phyloP scores from a whole-genome alignment of 2,113 vertebrate genomes.

The Sylvia atricapilla region DNA sequence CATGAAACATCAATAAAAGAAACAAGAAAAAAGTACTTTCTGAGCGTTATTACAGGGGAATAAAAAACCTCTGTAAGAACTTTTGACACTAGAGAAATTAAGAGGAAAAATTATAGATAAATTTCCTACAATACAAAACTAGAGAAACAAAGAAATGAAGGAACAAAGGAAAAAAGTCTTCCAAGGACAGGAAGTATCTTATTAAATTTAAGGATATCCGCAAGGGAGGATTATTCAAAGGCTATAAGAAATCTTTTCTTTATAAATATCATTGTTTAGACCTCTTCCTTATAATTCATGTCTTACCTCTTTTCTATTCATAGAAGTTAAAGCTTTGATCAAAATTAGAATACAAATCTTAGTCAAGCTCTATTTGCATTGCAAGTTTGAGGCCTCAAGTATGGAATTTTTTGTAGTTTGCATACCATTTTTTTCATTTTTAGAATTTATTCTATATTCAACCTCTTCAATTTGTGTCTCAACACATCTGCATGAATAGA shows the following conservation, averaged over 20 bases:
- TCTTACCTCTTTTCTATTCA: background rate
- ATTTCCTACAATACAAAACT: background rate
- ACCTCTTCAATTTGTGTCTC: background rate
- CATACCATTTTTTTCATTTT: background rate
- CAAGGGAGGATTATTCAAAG: background rate
- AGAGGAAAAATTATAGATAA: background rate
- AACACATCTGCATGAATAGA: background rate
- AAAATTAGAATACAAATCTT: background rate
- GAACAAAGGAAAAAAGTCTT: background rate
- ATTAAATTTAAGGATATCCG: background rate
- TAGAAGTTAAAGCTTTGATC: background rate
- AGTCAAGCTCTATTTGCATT: background rate
- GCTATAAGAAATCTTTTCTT: background rate
- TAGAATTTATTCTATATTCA: background rate
- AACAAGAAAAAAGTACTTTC: background rate
- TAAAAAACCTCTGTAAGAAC: background rate
- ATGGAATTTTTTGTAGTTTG: background rate
- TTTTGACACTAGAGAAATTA: background rate
- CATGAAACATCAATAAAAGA: background rate
- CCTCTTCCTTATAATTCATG: background rate
- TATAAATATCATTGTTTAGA: background rate
- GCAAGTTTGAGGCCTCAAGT: background rate
- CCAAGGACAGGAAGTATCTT: background rate
- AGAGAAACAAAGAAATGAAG: background rate
- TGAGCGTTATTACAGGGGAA: background rate